phyloP scores from a whole-genome alignment of 2,797 vertebrate genomes.

The Amblyraja radiata region DNA sequence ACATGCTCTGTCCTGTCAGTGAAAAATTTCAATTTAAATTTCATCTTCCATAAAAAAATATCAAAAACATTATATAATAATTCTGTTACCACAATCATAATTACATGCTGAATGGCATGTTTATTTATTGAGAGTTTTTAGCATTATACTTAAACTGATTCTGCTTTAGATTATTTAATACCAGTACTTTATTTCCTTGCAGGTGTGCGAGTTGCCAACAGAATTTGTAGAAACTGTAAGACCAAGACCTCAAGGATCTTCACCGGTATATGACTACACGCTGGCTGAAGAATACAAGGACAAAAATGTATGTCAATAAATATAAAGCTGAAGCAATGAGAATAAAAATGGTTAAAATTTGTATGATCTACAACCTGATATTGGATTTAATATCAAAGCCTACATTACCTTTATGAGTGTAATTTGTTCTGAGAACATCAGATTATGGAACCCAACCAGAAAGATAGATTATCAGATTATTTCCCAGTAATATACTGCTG shows the following conservation, averaged over 20 bases:
- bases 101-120: background rate
- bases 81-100: background rate
- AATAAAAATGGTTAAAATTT: conserved; percentile 42
- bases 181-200: conserved; percentile 27
- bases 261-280: conserved; percentile 82
- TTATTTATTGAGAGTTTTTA: background rate
- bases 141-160: background rate
- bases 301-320: conserved; percentile 59
- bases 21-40: background rate
- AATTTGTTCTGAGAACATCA: background rate
- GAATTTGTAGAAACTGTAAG: conserved; percentile 70
- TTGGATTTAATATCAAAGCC: background rate
- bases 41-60: background rate
- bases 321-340: background rate
- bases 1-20: background rate
- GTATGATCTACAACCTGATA: conserved; percentile 41
- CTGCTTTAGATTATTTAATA: background rate
- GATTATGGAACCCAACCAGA: background rate
- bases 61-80: background rate
- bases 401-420: background rate
- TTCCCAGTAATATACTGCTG: background rate
- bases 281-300: conserved; percentile 60
- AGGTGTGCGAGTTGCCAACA: conserved; percentile 73
- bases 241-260: conserved; percentile 91
- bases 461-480: background rate